These are phyloP conservation scores for Acyrthosiphon pisum DNA, from an alignment of 1,140 invertebrate species.

Conservation along the genomic window DNA sequence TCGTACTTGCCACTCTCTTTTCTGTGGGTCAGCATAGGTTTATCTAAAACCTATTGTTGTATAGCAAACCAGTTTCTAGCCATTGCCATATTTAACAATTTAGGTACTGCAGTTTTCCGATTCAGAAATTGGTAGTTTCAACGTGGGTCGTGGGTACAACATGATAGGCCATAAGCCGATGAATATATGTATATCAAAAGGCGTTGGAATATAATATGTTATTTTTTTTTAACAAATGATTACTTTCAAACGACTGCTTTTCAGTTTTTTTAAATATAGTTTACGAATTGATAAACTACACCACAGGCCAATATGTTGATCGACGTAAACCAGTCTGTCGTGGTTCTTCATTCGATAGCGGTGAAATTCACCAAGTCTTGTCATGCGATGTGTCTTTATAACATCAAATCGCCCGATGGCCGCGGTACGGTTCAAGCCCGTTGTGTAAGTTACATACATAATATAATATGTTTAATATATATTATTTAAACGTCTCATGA, in stretches of 20 bases:
- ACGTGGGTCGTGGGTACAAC: neutral
- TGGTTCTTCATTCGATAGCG: neutral
- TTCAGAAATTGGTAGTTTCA: neutral
- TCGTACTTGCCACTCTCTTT: slow-evolving; percentile 19
- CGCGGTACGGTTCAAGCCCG: neutral
- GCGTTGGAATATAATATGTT: neutral
- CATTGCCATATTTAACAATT: neutral
- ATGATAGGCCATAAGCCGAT: neutral
- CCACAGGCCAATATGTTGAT: neutral
- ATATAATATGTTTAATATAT: neutral
- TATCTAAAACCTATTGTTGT: slow-evolving; percentile 8
- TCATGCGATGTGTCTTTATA: neutral
- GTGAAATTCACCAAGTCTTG: slow-evolving; percentile 13
- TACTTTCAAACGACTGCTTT: neutral
- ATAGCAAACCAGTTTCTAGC: slow-evolving; percentile 9
- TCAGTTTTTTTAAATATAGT: slow-evolving; percentile 10
- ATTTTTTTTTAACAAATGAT: neutral
- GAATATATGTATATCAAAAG: neutral
- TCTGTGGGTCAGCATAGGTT: neutral
- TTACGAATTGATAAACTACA: neutral
- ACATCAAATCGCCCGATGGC: neutral
- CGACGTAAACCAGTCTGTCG: neutral
- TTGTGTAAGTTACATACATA: neutral
- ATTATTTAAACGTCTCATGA: neutral
- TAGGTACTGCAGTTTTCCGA: neutral